Base-by-base conservation (phyloP, 2,888 invertebrate genomes). In the Polymixis lichenea region DNA sequence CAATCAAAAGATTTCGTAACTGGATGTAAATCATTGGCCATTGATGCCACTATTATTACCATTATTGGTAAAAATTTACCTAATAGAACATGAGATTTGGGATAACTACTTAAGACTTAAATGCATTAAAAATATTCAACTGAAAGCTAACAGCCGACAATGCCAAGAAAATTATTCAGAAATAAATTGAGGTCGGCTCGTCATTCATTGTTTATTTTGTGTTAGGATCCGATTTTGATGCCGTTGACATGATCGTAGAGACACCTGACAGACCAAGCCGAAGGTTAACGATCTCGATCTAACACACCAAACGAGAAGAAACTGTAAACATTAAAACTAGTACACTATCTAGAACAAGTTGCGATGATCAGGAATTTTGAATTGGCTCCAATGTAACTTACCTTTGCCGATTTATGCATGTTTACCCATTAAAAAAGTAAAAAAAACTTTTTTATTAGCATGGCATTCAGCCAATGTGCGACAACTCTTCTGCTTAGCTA, bases 121-220 rank as follows among this genome's bases (percentile, higher is more conserved):
- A 62, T 46, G 62, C 49, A 60, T 22, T 25, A 17, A 38, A 68
- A 51, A 28, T 70, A 32, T 51, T 66, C 19, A 67, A 56, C 28
- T 17, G 17, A 53, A 78, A 81, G n/a, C 66, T 70, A 61, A 49
- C 56, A 71, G 61, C 22, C 58, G 72, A 84, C 66, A 78, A 80
- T 79, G 84, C 86, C 81, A 83, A 88, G 83, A 78, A 82, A 62
- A 77, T 70, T 67, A 61, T 80, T 62, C 76, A 73, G 67, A 82
- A 87, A 85, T 86, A 85, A 51, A 72, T 78, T 78, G 56, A 82
- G 88, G 83, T 80, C 71, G 75, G 46, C 60, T 53, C 67, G 80
- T 76, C 82, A 76, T 74, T 51, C 65, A 80, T 80, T 84, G 77
- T 84, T 80, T 82, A 82, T 84, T 86, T 85, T 78, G 51, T n/a